Evolutionary conservation across 2,888 invertebrate genomes (phyloP), one percentile per base, ranked within the genome.

Genomic region (Microctonus hyperodae): DNA sequence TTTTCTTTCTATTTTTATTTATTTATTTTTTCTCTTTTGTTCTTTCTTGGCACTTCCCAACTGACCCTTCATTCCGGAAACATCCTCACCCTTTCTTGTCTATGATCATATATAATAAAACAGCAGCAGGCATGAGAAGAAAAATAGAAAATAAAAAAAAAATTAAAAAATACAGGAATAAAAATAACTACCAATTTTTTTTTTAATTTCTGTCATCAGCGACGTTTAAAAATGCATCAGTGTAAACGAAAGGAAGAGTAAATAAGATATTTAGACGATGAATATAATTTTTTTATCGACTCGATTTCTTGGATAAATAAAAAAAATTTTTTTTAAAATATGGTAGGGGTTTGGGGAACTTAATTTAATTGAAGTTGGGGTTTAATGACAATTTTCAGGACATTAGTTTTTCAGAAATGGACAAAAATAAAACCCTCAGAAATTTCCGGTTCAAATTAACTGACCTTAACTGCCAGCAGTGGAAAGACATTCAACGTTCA

Each of bases 371-470:
- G 25, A 9, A 22, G 48, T 44, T 44, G 44, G 48, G 28, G 48
- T 63, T 55, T 28, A 28, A 55, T 22, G 56, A 64, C 57, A 64
- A 64, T 64, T 64, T 64, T 64, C 64, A 64, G 64, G 25, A 57
- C 64, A 64, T 64, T 64, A 57, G 48, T 22, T 44, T n/a, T n/a
- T 23, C 57, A 28, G 20, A 31, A 9, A 31, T 10, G 44, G 9
- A 44, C 1, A 35, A 35, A 35, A 5, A 28, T 28, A 5, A 28
- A 28, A 28, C 44, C 44, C 25, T 20, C 48, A 31, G 20, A 48
- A 40, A 57, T 64, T 57, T 64, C 64, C 64, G 57, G 28, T 64
- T 64, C 50, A 31, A 64, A 64, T 64, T 56, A 64, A 48, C 48
- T 44, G 57, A 57, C 48, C 23, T 31, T 64, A 53, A 25, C 3